Conservation (phyloP, 2,113 vertebrate genomes). For the Trematocara stigmaticum region DNA sequence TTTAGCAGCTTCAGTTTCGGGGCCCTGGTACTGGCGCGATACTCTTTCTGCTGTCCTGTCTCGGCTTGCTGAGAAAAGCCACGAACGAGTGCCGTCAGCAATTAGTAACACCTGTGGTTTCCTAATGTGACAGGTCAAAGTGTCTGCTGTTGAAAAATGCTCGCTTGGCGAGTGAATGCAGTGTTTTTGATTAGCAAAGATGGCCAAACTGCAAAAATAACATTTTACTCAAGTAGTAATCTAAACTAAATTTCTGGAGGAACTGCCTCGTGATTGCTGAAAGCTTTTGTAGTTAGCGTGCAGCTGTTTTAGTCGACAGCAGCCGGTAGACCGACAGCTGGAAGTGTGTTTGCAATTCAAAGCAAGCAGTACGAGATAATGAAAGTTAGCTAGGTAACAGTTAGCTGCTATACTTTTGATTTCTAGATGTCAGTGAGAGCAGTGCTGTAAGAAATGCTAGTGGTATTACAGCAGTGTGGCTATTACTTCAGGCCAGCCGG, state of each 20-base stretch:
- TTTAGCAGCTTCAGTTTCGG: neutral
- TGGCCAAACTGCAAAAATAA: neutral
- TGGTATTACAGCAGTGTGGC: conserved; percentile 15
- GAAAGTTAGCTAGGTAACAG: neutral
- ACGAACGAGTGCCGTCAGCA: neutral
- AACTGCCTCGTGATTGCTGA: neutral
- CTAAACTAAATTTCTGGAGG: neutral
- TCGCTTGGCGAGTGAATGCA: neutral
- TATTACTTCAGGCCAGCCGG: neutral
- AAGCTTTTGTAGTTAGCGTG: neutral
- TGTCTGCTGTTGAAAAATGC: neutral
- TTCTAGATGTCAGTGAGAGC: neutral
- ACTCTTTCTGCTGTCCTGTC: neutral
- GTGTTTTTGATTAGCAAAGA: neutral
- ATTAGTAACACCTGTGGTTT: neutral
- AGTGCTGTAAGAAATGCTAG: neutral
- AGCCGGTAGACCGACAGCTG: neutral
- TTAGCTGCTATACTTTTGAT: neutral
- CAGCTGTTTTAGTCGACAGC: neutral
- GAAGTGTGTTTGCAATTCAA: neutral
- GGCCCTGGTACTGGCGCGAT: neutral
- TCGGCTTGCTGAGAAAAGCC: neutral
- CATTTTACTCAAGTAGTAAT: neutral
- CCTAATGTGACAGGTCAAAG: neutral
- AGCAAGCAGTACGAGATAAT: neutral